Evolutionary conservation across 2,797 vertebrate species (phyloP).

Genomic region (Chaunax sp.): DNA sequence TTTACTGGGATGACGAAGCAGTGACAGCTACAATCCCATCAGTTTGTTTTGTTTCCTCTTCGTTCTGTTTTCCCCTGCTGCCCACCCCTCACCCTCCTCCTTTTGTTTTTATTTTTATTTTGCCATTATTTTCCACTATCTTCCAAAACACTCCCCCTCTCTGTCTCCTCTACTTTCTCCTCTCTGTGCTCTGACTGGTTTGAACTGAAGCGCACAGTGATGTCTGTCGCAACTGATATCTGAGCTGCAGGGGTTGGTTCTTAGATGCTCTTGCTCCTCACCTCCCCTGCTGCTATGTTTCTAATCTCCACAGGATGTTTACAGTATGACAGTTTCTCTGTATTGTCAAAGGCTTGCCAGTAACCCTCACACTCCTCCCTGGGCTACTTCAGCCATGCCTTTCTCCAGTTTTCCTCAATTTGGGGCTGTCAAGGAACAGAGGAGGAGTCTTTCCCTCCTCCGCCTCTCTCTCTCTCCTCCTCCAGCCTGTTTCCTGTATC

Average conservation of each 20-base stretch:
- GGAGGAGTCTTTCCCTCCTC: slow-evolving; percentile 73
- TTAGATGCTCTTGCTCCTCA: slow-evolving; percentile 41
- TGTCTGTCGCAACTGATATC: slow-evolving; percentile 42
- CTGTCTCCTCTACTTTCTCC: slow-evolving; percentile 20
- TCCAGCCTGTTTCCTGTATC: slow-evolving; percentile 74
- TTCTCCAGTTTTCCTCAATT: slow-evolving; percentile 62
- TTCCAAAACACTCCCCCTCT: slow-evolving; percentile 57
- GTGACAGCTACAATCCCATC: slow-evolving; percentile 79
- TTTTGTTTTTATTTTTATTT: slow-evolving; percentile 43
- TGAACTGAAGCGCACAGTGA: slow-evolving; percentile 49
- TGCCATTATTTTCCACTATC: slow-evolving; percentile 65
- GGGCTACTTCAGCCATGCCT: slow-evolving; percentile 58
- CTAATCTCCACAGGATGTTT: slow-evolving; percentile 71
- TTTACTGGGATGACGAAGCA: slow-evolving; percentile 70
- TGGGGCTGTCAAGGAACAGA: slow-evolving; percentile 72
- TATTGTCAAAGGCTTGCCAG: slow-evolving; percentile 52
- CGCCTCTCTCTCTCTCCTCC: slow-evolving; percentile 63
- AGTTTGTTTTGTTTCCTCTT: slow-evolving; percentile 54
- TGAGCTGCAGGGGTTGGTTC: slow-evolving; percentile 40
- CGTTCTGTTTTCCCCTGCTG: slow-evolving; percentile 37
- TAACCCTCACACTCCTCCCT: slow-evolving; percentile 45
- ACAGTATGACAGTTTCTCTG: slow-evolving; percentile 58
- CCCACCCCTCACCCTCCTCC: slow-evolving; percentile 40
- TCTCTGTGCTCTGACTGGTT: slow-evolving; percentile 41
- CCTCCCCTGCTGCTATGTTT: slow-evolving; percentile 60